A percentile compares a stretch with the other conserved stretches of the same genome.
Evolutionary conservation across 2,888 invertebrate genomes (phyloP).

Genomic region (Trypoxylon attenuatum): DNA sequence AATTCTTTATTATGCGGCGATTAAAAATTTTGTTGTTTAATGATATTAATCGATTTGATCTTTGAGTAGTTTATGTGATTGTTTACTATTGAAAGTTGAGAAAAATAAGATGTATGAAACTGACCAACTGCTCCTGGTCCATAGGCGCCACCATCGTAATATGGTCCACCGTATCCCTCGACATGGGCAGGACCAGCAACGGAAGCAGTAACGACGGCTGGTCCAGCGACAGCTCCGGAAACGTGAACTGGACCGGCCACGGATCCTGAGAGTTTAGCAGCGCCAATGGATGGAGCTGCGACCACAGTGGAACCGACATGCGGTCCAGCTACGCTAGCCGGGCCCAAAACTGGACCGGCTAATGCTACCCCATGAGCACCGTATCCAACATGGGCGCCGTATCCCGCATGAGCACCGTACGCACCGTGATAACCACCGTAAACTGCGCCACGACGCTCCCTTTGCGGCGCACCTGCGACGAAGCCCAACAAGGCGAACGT

Average conservation of each 20-base stretch:
- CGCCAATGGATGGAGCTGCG: conserved; percentile 67
- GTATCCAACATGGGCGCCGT: conserved; percentile 54
- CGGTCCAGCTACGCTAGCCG: conserved; percentile 64
- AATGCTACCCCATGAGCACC: conserved; percentile 64
- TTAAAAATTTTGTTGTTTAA: not conserved
- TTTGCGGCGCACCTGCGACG: conserved; percentile 50
- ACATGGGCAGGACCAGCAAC: conserved; percentile 70
- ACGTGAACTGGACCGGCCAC: conserved; percentile 68
- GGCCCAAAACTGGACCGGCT: conserved; percentile 65
- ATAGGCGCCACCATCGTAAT: conserved; percentile 51
- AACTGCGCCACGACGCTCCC: conserved; percentile 60
- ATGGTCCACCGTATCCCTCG: conserved; percentile 58
- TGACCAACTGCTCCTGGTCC: conserved; percentile 20
- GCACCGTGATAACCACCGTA: conserved; percentile 44
- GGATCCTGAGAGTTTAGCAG: conserved; percentile 66
- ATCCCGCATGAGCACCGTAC: conserved; percentile 43
- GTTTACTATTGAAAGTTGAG: too few relatives aligned
- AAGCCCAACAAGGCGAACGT: conserved; percentile 59
- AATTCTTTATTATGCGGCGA: not conserved
- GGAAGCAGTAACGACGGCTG: conserved; percentile 66
- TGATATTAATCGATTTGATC: too few relatives aligned
- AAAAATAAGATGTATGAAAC: not conserved
- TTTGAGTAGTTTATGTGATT: too few relatives aligned
- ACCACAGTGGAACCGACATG: conserved; percentile 63
- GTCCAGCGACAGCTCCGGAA: conserved; percentile 70